phyloP scores from a whole-genome alignment of 2,797 vertebrate species.

The Labeo calbasu region DNA sequence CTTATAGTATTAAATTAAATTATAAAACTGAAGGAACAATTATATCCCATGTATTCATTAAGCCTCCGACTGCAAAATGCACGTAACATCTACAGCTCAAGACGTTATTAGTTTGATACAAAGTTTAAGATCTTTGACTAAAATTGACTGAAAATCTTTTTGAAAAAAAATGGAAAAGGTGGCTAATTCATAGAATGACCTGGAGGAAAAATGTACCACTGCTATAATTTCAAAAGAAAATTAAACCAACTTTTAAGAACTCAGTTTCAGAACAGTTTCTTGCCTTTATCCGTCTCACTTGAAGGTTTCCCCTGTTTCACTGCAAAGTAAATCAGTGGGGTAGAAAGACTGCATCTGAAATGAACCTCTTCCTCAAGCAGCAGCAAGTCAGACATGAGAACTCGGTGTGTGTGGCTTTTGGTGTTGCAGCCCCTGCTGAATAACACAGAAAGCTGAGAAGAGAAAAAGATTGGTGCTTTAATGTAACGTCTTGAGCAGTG shows the following conservation, averaged over 20 bases:
- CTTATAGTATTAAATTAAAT: neutral
- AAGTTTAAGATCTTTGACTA: neutral
- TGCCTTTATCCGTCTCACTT: neutral
- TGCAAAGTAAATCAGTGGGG: conserved; percentile 4
- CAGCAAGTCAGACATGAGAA: neutral
- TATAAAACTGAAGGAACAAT: neutral
- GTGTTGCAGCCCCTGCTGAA: conserved; percentile 2
- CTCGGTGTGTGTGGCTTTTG: neutral
- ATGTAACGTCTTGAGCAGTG: conserved; percentile 44
- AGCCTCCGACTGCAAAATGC: neutral
- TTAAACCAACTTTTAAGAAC: neutral
- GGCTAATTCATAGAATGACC: neutral
- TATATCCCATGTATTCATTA: neutral
- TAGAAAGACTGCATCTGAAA: neutral
- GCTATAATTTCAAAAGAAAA: conserved; percentile 17
- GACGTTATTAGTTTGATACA: neutral
- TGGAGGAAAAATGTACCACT: neutral
- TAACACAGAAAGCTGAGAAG: conserved; percentile 26
- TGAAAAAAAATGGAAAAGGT: too few relatives aligned
- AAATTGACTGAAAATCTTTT: neutral
- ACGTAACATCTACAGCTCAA: neutral
- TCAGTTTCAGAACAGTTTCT: neutral
- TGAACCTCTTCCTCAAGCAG: neutral
- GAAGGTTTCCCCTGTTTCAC: conserved; percentile 13
- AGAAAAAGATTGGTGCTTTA: conserved; percentile 21